A percentile compares a stretch with the other conserved stretches of the same genome.
Evolutionary conservation across 1,140 invertebrate genomes (phyloP).

Genomic region (Aphelenchoides avenae): DNA sequence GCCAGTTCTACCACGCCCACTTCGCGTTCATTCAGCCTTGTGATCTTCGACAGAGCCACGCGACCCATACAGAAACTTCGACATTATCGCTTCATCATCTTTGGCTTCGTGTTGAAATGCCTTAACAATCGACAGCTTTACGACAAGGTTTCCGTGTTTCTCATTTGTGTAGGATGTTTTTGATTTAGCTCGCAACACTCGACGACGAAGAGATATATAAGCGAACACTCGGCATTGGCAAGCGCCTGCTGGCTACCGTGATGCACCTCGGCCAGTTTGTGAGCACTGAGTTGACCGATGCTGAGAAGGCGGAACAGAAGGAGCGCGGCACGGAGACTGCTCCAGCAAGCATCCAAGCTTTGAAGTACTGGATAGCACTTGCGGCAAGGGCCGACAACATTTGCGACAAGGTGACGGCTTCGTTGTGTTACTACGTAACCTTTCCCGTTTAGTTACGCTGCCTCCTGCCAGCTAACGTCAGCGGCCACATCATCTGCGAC

Average conservation of each 20-base stretch:
- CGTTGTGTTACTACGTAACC: constrained; percentile 1
- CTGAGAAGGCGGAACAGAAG: constrained; percentile 23
- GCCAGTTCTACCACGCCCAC: constrained; percentile 1
- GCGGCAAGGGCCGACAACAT: constrained; percentile 22
- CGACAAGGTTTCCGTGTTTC: constrained; percentile 15
- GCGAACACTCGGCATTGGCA: constrained; percentile 17
- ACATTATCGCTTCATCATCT: constrained; percentile 26
- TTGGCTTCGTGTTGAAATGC: constrained; percentile 32
- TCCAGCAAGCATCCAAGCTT: constrained; percentile 8
- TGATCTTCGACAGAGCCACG: constrained; percentile 18
- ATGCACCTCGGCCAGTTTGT: constrained; percentile 19
- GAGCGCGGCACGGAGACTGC: constrained; percentile 3
- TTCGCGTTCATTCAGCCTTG: not conserved
- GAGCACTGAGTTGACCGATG: constrained; percentile 10
- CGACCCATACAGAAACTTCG: constrained; percentile 17
- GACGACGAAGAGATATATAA: constrained; percentile 29
- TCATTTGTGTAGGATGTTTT: too few species aligned
- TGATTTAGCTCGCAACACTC: constrained; percentile 14
- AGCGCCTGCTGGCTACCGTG: constrained; percentile 9
- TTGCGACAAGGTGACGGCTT: constrained; percentile 14
- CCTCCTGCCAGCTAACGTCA: constrained; percentile 27
- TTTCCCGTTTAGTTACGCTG: constrained; percentile 17
- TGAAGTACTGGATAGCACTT: constrained; percentile 34
- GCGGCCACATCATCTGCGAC: constrained; percentile 34
- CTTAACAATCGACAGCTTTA: constrained; percentile 18